A percentile compares a stretch with the other conserved stretches of the same genome.
Evolutionary conservation across 2,113 vertebrate genomes (phyloP).

Genomic region (Scomber colias): DNA sequence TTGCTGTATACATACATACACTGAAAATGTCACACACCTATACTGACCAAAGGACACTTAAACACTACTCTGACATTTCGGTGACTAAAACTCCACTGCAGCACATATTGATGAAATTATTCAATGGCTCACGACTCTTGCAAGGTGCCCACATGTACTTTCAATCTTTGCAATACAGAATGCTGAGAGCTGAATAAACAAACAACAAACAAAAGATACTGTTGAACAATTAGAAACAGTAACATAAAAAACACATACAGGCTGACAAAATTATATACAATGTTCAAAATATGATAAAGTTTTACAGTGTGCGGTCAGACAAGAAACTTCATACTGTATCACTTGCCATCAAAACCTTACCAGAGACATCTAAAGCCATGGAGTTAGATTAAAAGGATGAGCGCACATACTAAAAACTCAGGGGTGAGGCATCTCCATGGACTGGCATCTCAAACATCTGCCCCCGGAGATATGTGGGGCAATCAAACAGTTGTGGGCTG

Average conservation of each 20-base stretch:
- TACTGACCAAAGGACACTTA: too few relatives aligned
- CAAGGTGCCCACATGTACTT: too few relatives aligned
- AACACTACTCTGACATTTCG: too few relatives aligned
- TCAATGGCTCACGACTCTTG: too few relatives aligned
- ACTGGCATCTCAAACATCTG: constrained; percentile 74
- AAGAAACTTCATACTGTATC: not conserved
- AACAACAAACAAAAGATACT: not conserved
- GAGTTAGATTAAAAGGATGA: constrained; percentile 40
- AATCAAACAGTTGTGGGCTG: constrained; percentile 64
- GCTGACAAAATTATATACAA: not conserved
- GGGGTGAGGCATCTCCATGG: constrained; percentile 16
- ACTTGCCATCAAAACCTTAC: not conserved
- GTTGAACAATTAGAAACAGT: too few relatives aligned
- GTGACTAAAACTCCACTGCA: too few relatives aligned
- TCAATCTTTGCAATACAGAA: too few relatives aligned
- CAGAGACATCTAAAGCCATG: constrained; percentile 12
- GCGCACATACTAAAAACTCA: constrained; percentile 11
- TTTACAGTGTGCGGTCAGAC: not conserved
- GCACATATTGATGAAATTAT: too few relatives aligned
- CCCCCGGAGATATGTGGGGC: constrained; percentile 44
- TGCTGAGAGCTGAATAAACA: not conserved
- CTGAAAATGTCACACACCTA: too few relatives aligned
- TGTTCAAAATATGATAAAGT: not conserved
- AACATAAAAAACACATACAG: not conserved
- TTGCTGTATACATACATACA: too few relatives aligned